phyloP scores from a whole-genome alignment of 2,888 invertebrate genomes.

The Tridacna gigas region DNA sequence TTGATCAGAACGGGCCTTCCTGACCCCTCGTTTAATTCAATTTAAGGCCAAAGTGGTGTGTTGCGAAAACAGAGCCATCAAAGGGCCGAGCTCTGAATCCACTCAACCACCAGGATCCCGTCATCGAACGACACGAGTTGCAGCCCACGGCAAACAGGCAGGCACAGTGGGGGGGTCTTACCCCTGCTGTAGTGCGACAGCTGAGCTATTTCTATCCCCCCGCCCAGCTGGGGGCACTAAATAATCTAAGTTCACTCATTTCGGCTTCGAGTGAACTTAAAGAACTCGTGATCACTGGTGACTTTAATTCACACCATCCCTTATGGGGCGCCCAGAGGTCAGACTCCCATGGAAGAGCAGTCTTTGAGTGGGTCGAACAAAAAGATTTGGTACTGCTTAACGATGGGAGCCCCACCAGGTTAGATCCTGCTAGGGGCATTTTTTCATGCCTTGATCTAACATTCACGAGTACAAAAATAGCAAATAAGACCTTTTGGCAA shows the following conservation, averaged over 20 bases:
- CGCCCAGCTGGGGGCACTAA: no score
- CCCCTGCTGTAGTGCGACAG: no score
- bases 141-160: no score
- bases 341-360: not conserved
- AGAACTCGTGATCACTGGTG: constrained; percentile 4
- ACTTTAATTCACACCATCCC: constrained; percentile 18
- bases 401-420: constrained; percentile 7
- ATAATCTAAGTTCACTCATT: not conserved
- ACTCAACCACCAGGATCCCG: no score
- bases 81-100: no score
- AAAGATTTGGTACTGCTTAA: constrained; percentile 4
- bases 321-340: constrained; percentile 7
- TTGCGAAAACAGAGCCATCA: no score
- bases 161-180: no score
- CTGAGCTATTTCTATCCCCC: no score
- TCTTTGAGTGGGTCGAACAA: constrained; percentile 4
- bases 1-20: no score
- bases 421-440: constrained; percentile 1
- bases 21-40: no score
- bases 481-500: not conserved
- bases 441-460: constrained; percentile 1
- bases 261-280: not conserved
- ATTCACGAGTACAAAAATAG: not conserved
- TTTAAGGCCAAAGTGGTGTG: no score
- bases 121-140: no score